Evolutionary conservation across 2,113 vertebrate species (phyloP).

Genomic region (Arothron firmamentum): DNA sequence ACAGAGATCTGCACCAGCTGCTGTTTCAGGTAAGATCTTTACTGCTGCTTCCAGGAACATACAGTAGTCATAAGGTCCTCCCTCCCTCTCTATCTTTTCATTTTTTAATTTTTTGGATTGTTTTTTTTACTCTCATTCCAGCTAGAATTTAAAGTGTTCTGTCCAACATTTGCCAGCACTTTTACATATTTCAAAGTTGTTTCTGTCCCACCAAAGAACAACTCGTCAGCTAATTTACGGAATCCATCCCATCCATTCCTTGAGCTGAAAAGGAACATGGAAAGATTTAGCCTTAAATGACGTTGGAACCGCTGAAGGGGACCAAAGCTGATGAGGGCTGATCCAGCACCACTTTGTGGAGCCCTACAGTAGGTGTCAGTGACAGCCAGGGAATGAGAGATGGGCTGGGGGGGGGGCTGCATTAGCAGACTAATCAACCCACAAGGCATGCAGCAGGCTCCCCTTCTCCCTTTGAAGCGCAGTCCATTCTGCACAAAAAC

Average conservation of each 20-base stretch:
- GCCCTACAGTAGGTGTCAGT: constrained; percentile 29
- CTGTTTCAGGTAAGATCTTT: not conserved
- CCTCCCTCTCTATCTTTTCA: not conserved
- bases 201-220: too few relatives aligned
- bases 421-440: constrained; percentile 37
- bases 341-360: not conserved
- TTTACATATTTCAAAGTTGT: too few relatives aligned
- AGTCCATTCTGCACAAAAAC: constrained; percentile 46
- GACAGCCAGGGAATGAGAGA: constrained; percentile 36
- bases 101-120: not conserved
- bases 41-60: not conserved
- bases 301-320: too few relatives aligned
- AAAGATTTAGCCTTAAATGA: too few relatives aligned
- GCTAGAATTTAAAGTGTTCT: not conserved
- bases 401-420: constrained; percentile 22
- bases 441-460: constrained; percentile 27
- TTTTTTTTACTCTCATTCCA: not conserved
- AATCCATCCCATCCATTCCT: too few relatives aligned
- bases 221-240: too few relatives aligned
- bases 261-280: too few relatives aligned
- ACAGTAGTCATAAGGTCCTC: not conserved
- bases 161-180: too few relatives aligned
- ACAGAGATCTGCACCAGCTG: not conserved
- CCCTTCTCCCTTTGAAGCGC: constrained; percentile 53
- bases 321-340: not conserved